phyloP scores from a whole-genome alignment of 2,113 vertebrate genomes.

The Crotalus helleri region DNA sequence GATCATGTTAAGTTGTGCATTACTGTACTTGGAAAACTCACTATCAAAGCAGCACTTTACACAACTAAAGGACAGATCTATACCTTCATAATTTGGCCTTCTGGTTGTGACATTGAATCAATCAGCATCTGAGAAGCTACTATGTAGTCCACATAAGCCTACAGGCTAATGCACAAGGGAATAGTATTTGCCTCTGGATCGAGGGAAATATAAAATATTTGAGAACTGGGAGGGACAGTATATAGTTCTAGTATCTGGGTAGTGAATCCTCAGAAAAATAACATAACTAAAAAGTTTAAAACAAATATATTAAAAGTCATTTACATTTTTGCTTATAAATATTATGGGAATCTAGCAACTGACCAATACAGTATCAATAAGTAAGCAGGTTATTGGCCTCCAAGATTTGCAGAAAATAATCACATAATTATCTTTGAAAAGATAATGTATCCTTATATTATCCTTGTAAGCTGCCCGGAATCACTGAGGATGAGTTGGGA shows the following conservation, averaged over 20 bases:
- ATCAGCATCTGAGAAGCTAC: no score
- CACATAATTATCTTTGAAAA: neutral
- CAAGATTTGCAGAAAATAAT: neutral
- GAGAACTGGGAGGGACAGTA: neutral
- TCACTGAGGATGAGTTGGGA: neutral
- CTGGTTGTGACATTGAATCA: neutral
- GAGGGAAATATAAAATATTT: neutral
- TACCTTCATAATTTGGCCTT: neutral
- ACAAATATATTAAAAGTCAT: neutral
- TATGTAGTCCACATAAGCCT: neutral
- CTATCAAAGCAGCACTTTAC: constrained; percentile 20
- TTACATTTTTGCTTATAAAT: neutral
- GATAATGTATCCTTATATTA: neutral
- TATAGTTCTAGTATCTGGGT: neutral
- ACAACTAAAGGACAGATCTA: neutral
- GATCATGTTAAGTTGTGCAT: constrained; percentile 44
- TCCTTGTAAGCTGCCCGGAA: neutral
- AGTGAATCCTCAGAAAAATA: neutral
- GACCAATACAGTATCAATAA: neutral
- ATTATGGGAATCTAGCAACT: neutral
- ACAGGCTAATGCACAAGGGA: constrained; percentile 17
- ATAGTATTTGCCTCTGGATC: no score
- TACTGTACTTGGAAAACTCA: constrained; percentile 44
- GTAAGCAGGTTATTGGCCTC: neutral
- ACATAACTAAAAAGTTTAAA: neutral